Percentiles rank a stretch among this genome's conserved stretches.
phyloP scores from a whole-genome alignment of 2,113 vertebrate species.

The Actinemys pallida region DNA sequence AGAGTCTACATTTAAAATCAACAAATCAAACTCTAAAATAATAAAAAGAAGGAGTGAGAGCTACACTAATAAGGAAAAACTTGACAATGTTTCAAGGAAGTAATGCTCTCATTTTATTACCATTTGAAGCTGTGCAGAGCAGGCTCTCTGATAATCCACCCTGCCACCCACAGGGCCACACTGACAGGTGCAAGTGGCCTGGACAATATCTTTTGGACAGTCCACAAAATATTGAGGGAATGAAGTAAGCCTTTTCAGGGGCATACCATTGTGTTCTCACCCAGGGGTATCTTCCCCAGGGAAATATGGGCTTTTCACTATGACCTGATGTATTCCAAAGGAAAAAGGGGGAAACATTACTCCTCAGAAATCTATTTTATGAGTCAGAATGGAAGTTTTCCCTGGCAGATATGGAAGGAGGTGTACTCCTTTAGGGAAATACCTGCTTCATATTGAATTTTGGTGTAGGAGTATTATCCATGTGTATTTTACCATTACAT shows the following conservation, averaged over 20 bases:
- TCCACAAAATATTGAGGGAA: neutral
- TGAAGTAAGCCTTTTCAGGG: constrained; percentile 14
- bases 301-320: constrained; percentile 5
- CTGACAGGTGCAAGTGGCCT: constrained; percentile 10
- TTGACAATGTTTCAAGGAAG: neutral
- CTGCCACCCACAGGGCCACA: neutral
- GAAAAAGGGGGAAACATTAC: neutral
- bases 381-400: neutral
- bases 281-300: neutral
- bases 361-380: neutral
- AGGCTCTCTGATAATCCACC: neutral
- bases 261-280: neutral
- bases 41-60: neutral
- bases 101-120: neutral
- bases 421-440: neutral
- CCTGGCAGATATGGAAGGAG: neutral
- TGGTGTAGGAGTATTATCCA: neutral
- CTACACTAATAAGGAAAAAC: neutral
- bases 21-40: neutral
- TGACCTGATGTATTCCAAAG: neutral
- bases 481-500: neutral
- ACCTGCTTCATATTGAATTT: neutral
- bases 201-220: constrained; percentile 15
- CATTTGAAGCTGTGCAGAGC: constrained; percentile 1
- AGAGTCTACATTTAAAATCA: neutral